phyloP scores from a whole-genome alignment of 2,888 invertebrate species.

The Sinotaia quadrata region DNA sequence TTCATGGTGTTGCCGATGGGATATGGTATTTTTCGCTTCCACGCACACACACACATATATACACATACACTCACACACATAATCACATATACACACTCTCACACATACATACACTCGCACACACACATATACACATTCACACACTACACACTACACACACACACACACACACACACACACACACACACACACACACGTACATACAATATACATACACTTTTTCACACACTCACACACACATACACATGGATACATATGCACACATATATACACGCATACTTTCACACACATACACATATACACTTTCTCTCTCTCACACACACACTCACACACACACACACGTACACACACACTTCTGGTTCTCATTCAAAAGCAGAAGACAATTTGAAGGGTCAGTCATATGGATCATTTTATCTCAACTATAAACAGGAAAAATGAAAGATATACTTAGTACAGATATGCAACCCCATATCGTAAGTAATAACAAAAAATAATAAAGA shows the following conservation, averaged over 20 bases:
- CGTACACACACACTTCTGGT: conserved; percentile 4
- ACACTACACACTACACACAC: background rate
- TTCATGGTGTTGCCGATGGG: too few species aligned
- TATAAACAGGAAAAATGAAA: too few species aligned
- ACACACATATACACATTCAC: background rate
- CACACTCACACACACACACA: background rate
- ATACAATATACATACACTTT: background rate
- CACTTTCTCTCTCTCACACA: background rate
- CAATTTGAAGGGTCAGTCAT: too few species aligned
- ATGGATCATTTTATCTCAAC: too few species aligned
- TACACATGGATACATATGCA: background rate
- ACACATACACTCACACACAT: background rate
- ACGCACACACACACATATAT: background rate
- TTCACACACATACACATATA: background rate
- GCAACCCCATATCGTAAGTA: too few species aligned
- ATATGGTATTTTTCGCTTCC: background rate
- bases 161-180: conserved; percentile 1
- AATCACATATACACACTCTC: conserved; percentile 3
- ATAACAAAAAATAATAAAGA: too few species aligned
- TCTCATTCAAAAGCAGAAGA: too few species aligned
- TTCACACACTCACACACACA: background rate
- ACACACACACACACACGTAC: background rate
- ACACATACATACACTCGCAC: background rate
- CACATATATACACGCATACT: background rate
- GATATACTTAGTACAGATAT: too few species aligned